phyloP scores from a whole-genome alignment of 2,797 vertebrate genomes.

The Gallinago solitaria region DNA sequence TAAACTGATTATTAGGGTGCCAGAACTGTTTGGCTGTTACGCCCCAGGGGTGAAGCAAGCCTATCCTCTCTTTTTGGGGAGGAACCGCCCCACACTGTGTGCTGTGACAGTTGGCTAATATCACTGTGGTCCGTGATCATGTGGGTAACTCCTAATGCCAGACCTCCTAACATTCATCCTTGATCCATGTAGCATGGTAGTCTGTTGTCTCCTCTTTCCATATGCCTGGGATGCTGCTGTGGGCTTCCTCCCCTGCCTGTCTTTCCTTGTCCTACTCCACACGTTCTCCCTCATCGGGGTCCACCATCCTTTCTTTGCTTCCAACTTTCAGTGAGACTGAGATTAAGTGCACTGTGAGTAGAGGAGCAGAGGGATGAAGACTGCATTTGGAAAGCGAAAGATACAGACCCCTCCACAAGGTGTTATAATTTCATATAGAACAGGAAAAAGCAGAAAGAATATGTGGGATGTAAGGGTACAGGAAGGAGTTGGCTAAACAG shows the following conservation, averaged over 20 bases:
- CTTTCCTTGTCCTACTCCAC: background rate
- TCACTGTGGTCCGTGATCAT: background rate
- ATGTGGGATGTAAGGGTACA: background rate
- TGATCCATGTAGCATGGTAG: background rate
- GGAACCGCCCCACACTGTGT: background rate
- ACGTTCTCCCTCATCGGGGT: accelerated
- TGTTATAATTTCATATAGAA: background rate
- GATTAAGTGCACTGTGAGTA: background rate
- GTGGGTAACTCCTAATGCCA: background rate
- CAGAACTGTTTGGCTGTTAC: background rate
- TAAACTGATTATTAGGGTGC: background rate
- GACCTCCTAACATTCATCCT: background rate
- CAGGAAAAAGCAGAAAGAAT: background rate
- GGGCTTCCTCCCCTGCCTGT: background rate
- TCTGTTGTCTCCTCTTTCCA: background rate
- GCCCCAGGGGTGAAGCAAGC: background rate
- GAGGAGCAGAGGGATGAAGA: background rate
- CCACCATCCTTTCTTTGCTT: background rate
- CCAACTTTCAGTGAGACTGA: background rate
- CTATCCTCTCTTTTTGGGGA: background rate
- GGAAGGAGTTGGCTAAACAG: background rate
- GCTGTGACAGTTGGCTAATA: background rate
- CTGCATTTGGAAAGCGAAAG: background rate
- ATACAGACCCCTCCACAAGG: background rate
- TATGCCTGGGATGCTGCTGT: background rate